A percentile compares a stretch with the other conserved stretches of the same genome.
These are phyloP conservation scores for Ptychadena robeensis DNA, from an alignment of 2,797 vertebrate genomes.

Conservation along the genomic window DNA sequence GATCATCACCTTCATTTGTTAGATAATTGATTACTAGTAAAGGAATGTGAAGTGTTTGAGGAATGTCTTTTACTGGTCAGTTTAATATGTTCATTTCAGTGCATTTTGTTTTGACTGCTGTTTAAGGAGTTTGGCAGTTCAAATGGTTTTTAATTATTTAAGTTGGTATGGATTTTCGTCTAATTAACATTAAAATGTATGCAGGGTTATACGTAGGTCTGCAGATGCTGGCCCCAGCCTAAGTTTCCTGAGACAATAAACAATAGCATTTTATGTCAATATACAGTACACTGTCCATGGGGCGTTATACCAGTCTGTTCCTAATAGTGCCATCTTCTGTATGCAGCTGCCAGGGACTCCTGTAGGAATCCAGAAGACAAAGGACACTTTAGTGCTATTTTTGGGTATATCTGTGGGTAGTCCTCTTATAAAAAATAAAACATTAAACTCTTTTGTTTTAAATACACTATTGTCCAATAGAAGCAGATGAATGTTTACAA, in stretches of 20 bases:
- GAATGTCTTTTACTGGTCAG: neutral
- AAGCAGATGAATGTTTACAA: no score
- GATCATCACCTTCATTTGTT: neutral
- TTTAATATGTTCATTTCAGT: neutral
- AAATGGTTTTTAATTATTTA: neutral
- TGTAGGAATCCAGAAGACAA: constrained; percentile 81
- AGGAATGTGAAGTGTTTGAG: neutral
- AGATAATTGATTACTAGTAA: neutral
- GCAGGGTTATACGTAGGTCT: neutral
- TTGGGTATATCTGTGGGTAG: neutral
- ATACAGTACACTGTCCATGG: constrained; percentile 65
- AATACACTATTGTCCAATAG: neutral
- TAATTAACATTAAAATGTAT: neutral
- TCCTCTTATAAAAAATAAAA: no score
- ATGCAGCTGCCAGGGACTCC: constrained; percentile 84
- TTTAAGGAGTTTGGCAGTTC: neutral
- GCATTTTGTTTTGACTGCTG: neutral
- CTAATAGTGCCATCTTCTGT: constrained; percentile 79
- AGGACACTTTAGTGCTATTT: constrained; percentile 60
- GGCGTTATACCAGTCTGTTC: constrained; percentile 73
- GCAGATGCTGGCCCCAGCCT: neutral
- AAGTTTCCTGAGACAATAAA: constrained; percentile 38
- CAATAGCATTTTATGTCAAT: constrained; percentile 66
- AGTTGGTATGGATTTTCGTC: neutral
- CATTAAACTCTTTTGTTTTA: neutral